These are phyloP conservation scores for Tympanoctomys barrerae DNA, from an alignment of 2,797 vertebrate genomes.

Conservation along the genomic window DNA sequence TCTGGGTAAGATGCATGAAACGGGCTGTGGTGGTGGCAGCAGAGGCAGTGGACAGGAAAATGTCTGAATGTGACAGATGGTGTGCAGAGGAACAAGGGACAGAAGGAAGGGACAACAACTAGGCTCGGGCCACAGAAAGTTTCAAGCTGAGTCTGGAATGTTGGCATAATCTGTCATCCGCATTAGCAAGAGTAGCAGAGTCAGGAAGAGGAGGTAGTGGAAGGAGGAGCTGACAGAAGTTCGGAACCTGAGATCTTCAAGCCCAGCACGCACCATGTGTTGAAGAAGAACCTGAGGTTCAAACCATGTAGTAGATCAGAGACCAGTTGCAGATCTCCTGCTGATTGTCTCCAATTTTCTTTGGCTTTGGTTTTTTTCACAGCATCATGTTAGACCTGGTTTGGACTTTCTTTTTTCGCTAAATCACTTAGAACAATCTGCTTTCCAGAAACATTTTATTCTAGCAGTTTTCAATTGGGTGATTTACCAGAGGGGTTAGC, in stretches of 20 bases:
- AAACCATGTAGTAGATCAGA: neutral
- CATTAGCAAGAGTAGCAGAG: neutral
- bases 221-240: neutral
- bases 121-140: neutral
- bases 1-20: neutral
- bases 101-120: neutral
- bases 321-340: neutral
- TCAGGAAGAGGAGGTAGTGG: neutral
- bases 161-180: neutral
- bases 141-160: slow-evolving; percentile 1
- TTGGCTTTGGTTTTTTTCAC: slow-evolving; percentile 15
- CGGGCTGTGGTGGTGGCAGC: neutral
- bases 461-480: slow-evolving; percentile 27
- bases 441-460: slow-evolving; percentile 51
- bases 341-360: neutral
- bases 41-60: neutral
- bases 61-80: neutral
- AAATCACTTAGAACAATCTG: neutral
- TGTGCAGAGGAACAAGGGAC: neutral
- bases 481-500: slow-evolving; percentile 1
- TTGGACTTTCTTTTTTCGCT: slow-evolving; percentile 49
- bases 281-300: neutral
- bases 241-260: neutral
- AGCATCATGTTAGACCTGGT: slow-evolving; percentile 8
- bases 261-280: neutral